A percentile compares a stretch with the other conserved stretches of the same genome.
Evolutionary conservation across 1,140 invertebrate species (phyloP).

Genomic region (Scaptomyza graminum): DNA sequence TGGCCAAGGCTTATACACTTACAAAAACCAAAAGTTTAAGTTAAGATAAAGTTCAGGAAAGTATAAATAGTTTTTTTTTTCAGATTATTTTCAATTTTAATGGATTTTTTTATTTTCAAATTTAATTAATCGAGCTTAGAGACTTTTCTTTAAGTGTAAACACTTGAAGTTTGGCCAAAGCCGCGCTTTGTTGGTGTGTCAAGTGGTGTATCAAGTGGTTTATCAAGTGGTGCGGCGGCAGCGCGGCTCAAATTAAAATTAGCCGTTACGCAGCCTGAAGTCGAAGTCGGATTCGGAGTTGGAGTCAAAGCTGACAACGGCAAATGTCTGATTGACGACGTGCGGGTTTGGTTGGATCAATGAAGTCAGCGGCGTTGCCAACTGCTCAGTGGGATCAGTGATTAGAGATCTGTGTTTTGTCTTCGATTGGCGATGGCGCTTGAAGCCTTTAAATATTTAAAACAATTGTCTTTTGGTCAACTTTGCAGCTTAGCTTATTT

Average conservation of each 20-base stretch:
- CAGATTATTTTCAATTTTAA: too few species aligned
- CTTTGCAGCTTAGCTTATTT: too few species aligned
- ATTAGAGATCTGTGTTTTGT: too few species aligned
- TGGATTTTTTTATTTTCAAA: too few species aligned
- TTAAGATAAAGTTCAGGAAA: too few species aligned
- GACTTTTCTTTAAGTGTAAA: not conserved
- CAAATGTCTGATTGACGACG: not conserved
- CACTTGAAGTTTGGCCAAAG: constrained; percentile 12
- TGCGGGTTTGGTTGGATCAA: not conserved
- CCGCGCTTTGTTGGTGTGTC: constrained; percentile 22
- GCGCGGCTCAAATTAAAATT: constrained; percentile 46
- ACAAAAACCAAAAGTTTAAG: not conserved
- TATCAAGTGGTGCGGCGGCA: constrained; percentile 37
- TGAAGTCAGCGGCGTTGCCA: not conserved
- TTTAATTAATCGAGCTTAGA: too few species aligned
- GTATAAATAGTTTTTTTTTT: too few species aligned
- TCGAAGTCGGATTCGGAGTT: not conserved
- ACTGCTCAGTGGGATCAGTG: too few species aligned
- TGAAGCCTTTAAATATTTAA: too few species aligned
- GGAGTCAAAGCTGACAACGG: constrained; percentile 3
- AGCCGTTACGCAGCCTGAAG: constrained; percentile 58
- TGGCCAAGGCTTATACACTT: not conserved
- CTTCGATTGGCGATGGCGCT: not conserved
- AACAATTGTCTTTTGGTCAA: too few species aligned
- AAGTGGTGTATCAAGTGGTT: constrained; percentile 34